Base-by-base conservation (phyloP, 2,888 invertebrate species). In the Drosophila neotestacea region DNA sequence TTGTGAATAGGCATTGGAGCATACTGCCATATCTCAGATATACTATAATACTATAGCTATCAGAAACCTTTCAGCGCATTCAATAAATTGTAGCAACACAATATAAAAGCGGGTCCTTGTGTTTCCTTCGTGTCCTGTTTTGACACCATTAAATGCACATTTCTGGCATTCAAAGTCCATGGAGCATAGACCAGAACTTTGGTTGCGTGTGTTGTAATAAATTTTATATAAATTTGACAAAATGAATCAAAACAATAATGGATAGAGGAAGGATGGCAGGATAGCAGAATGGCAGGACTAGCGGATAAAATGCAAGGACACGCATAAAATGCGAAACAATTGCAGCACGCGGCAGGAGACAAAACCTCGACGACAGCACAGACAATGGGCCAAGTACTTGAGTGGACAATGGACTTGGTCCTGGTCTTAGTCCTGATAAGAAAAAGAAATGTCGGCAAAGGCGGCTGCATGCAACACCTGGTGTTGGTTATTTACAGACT, bases 201-300 rank as follows among this genome's bases (percentile, higher is more conserved):
- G 55, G 39, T 28, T 67, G 32, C 86, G 84, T 86, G 86, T 63
- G 75, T 58, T 72, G 74, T 70, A 88, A 89, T 88, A 90, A 88
- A 90, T 90, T 88, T 87, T 85, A 90, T 89, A 90, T 87, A 87
- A 89, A 90, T 90, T 86, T 88, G 90, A 89, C 89, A 89, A 85
- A 85, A 65, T 81, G 85, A 79, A 85, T 86, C 90, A 89, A 69
- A 90, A 89, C 89, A 89, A 85, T 85, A 89, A 85, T 85, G 41
- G 52, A 70, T 74, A 44, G 41, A 44, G 54, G 42, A 46, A 51
- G 32, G 30, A 2, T n/a, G n/a, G 58, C 27, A 44, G 38, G 28
- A 28, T 22, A 13, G 59, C 44, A 50, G 55, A 44, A 70, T 22
- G 13, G 59, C 44, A 54, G 55, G 48, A 73, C 65, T 64, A 69